A percentile compares a stretch with the other conserved stretches of the same genome.
Conservation (phyloP, 2,888 invertebrate genomes). For the Drosophila neutralis region DNA sequence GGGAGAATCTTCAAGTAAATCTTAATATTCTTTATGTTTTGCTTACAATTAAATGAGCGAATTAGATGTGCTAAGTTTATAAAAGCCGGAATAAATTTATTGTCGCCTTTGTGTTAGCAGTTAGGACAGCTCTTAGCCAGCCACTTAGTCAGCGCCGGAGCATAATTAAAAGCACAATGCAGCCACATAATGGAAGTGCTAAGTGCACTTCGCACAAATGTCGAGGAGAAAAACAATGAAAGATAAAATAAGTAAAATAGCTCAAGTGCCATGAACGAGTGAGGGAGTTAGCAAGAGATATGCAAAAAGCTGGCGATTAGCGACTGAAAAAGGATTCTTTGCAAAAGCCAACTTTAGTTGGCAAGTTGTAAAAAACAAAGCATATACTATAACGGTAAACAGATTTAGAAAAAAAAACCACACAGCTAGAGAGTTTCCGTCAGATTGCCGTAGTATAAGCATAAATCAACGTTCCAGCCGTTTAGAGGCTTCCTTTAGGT, state of each 20-base stretch:
- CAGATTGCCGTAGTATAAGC: slow-evolving; percentile 37
- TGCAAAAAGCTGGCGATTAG: slow-evolving; percentile 59
- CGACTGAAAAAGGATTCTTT: slow-evolving; percentile 11
- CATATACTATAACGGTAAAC: slow-evolving; percentile 35
- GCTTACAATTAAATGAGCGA: background rate
- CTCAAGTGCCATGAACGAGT: slow-evolving; percentile 2
- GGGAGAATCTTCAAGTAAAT: background rate
- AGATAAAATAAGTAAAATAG: slow-evolving; percentile 53
- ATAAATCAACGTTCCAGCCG: slow-evolving; percentile 38
- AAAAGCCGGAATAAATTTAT: slow-evolving; percentile 34
- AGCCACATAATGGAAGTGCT: slow-evolving; percentile 52
- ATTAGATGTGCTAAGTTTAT: slow-evolving; percentile 24
- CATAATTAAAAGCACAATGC: slow-evolving; percentile 74
- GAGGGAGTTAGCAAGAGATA: slow-evolving; percentile 15
- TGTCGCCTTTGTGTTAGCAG: slow-evolving; percentile 22
- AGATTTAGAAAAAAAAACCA: slow-evolving; percentile 47
- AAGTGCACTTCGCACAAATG: slow-evolving; percentile 70
- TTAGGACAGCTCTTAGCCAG: slow-evolving; percentile 44
- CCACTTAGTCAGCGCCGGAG: slow-evolving; percentile 58
- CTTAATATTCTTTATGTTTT: background rate
- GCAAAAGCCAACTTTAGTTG: slow-evolving; percentile 1
- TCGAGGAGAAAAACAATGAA: slow-evolving; percentile 52
- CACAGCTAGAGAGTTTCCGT: slow-evolving; percentile 41
- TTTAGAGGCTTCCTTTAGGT: slow-evolving; percentile 44
- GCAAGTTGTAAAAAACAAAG: background rate